phyloP scores from a whole-genome alignment of 2,113 vertebrate species.

The Phyllostomus discolor region DNA sequence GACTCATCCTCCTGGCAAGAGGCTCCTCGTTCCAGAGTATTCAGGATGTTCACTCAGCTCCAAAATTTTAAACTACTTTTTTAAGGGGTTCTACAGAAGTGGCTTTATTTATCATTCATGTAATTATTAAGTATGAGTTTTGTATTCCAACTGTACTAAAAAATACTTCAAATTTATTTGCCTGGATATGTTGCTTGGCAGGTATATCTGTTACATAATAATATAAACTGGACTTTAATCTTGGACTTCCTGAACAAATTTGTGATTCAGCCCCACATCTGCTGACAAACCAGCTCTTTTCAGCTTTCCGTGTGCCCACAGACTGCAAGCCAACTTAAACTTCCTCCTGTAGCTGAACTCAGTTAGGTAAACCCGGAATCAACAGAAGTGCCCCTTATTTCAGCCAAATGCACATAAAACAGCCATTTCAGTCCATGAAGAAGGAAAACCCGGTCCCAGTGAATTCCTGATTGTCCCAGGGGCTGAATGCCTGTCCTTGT shows the following conservation, averaged over 20 bases:
- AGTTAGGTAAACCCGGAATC: slow-evolving; percentile 45
- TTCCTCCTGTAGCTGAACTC: slow-evolving; percentile 40
- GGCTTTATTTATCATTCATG: neutral
- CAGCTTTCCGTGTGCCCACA: slow-evolving; percentile 14
- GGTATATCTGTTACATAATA: slow-evolving; percentile 38
- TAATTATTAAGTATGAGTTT: slow-evolving; percentile 25
- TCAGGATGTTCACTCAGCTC: neutral
- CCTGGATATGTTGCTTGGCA: slow-evolving; percentile 52
- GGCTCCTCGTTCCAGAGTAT: neutral
- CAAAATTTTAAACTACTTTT: slow-evolving; percentile 4
- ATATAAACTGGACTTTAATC: slow-evolving; percentile 51
- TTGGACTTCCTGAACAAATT: slow-evolving; percentile 43
- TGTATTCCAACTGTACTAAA: slow-evolving; percentile 30
- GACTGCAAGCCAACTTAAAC: slow-evolving; percentile 64
- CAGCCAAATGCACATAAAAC: slow-evolving; percentile 47
- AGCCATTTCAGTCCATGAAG: slow-evolving; percentile 21
- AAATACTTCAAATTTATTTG: slow-evolving; percentile 48
- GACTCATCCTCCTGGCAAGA: neutral
- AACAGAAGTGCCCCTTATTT: slow-evolving; percentile 62
- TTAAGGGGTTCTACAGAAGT: slow-evolving; percentile 1
- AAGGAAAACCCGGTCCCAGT: slow-evolving; percentile 1
- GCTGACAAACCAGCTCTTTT: slow-evolving; percentile 53
- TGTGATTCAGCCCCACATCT: slow-evolving; percentile 36
- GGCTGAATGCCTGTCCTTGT: slow-evolving; percentile 73
- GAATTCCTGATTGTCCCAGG: slow-evolving; percentile 55